Evolutionary conservation across 2,113 vertebrate genomes (phyloP).

Genomic region (Amblyopsis rosae): DNA sequence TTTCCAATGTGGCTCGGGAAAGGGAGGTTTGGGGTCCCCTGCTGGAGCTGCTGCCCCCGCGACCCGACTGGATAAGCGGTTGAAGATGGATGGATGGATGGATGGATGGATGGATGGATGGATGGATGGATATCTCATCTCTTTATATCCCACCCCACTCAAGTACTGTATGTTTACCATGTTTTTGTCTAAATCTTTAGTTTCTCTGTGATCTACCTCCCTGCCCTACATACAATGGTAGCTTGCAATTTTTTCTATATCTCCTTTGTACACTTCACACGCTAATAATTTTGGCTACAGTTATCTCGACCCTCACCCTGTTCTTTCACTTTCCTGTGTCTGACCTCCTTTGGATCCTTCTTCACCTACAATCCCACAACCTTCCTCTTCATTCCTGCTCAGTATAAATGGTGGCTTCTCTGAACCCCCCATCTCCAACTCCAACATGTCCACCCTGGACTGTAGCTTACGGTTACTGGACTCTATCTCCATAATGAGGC

Average conservation of each 20-base stretch:
- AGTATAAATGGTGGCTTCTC: conserved; percentile 14
- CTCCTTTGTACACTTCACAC: conserved; percentile 51
- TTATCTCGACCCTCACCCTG: conserved; percentile 34
- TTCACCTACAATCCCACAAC: conserved; percentile 43
- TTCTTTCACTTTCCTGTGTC: conserved; percentile 7
- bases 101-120: too few relatives aligned
- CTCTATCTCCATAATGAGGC: conserved; percentile 87
- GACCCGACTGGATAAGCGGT: too few relatives aligned
- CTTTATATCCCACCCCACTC: conserved; percentile 33
- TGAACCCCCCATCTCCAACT: conserved; percentile 71
- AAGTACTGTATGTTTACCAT: conserved; percentile 12
- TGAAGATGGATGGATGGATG: too few relatives aligned
- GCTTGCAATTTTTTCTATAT: conserved; percentile 19
- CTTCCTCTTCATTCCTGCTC: conserved; percentile 19
- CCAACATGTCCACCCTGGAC: conserved; percentile 78
- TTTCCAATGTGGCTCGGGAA: too few relatives aligned
- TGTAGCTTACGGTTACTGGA: conserved; percentile 79
- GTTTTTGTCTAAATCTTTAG: conserved; percentile 6
- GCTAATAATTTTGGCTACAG: conserved; percentile 51
- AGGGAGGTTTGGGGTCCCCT: too few relatives aligned
- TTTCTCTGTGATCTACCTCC: not conserved
- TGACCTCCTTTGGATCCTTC: conserved; percentile 49
- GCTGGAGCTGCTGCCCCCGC: too few relatives aligned
- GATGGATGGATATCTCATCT: too few relatives aligned
- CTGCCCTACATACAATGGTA: not conserved